phyloP scores from a whole-genome alignment of 2,888 invertebrate genomes.

The Eustalomyia histrio region DNA sequence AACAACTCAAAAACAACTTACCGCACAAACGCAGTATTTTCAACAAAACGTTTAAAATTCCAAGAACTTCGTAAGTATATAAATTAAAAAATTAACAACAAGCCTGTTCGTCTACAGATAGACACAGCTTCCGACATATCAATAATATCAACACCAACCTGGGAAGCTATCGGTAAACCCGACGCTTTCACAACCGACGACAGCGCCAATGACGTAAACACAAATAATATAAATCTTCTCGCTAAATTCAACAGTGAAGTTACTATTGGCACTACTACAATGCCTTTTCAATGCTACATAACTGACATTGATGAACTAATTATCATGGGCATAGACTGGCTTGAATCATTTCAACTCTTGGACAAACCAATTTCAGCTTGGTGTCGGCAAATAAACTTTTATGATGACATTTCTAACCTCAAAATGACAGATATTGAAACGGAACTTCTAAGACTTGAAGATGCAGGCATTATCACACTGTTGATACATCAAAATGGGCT shows the following conservation, averaged over 20 bases:
- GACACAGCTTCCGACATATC: constrained; percentile 57
- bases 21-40: neutral
- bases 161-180: constrained; percentile 47
- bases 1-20: neutral
- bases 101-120: constrained; percentile 30
- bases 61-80: constrained; percentile 44
- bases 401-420: constrained; percentile 4
- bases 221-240: neutral
- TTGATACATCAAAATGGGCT: constrained; percentile 64
- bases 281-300: constrained; percentile 10
- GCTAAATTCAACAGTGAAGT: neutral
- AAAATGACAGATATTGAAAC: constrained; percentile 48
- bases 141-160: constrained; percentile 34
- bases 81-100: constrained; percentile 18
- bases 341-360: constrained; percentile 19
- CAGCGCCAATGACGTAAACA: constrained; percentile 28
- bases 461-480: constrained; percentile 58
- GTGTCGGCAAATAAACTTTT: constrained; percentile 24
- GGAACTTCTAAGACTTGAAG: constrained; percentile 54
- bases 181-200: constrained; percentile 25
- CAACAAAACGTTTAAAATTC: constrained; percentile 19
- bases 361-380: constrained; percentile 16
- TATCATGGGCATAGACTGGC: constrained; percentile 25
- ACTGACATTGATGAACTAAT: constrained; percentile 5
- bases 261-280: neutral